A percentile compares a stretch with the other conserved stretches of the same genome.
Conservation (phyloP, 2,113 vertebrate genomes). For the Eulacestoma nigropectus region DNA sequence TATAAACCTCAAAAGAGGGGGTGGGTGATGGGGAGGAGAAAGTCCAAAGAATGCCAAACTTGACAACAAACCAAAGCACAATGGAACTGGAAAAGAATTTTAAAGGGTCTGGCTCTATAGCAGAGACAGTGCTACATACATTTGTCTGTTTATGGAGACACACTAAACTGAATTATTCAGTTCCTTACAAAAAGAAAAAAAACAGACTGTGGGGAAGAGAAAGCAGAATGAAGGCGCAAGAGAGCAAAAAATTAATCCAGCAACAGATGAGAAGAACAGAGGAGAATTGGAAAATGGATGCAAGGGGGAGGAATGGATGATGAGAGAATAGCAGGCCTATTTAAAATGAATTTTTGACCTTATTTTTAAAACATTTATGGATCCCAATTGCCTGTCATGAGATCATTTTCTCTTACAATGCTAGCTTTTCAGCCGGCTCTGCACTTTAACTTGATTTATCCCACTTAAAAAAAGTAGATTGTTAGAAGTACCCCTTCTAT, state of each 20-base stretch:
- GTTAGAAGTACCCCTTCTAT: conserved; percentile 42
- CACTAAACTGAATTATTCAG: conserved; percentile 55
- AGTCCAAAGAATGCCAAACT: background rate
- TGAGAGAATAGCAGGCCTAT: conserved; percentile 34
- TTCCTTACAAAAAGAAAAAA: conserved; percentile 18
- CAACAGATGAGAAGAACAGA: conserved; percentile 1
- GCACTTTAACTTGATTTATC: conserved; percentile 48
- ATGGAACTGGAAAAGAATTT: conserved; percentile 28
- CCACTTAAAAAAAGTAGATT: conserved; percentile 32
- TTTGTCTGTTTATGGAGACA: conserved; percentile 54
- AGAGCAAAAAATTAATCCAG: conserved; percentile 22
- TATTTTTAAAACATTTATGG: conserved; percentile 65
- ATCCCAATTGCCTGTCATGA: conserved; percentile 45
- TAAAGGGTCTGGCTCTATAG: conserved; percentile 28
- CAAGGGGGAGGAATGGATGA: background rate
- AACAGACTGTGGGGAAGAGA: conserved; percentile 10
- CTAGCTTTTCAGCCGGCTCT: conserved; percentile 50
- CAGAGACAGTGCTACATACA: conserved; percentile 35
- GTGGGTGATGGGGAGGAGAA: background rate
- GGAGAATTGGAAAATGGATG: conserved; percentile 20
- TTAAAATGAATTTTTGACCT: conserved; percentile 59
- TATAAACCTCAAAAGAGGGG: background rate
- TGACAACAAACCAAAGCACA: conserved; percentile 1
- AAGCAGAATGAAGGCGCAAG: conserved; percentile 3
- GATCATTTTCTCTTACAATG: conserved; percentile 49